Conservation (phyloP, 2,113 vertebrate genomes). For the Columba janthina region DNA sequence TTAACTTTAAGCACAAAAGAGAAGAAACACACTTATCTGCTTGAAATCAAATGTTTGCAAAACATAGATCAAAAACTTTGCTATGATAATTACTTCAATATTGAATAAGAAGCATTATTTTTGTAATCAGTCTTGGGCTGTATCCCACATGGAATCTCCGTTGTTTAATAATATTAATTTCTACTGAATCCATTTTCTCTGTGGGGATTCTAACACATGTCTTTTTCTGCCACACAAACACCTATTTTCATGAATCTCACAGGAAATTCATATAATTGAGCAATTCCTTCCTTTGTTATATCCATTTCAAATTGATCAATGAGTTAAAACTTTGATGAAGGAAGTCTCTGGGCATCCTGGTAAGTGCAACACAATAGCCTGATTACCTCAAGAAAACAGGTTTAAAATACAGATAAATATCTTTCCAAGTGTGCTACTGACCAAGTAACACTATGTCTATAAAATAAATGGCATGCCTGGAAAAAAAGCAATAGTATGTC, state of each 20-base stretch:
- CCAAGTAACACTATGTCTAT: not conserved
- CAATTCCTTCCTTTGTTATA: not conserved
- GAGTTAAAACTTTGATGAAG: constrained; percentile 14
- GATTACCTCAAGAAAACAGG: not conserved
- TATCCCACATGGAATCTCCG: not conserved
- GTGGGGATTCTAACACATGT: not conserved
- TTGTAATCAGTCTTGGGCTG: not conserved
- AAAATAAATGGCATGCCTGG: not conserved
- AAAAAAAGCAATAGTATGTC: not conserved
- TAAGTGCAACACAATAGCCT: not conserved
- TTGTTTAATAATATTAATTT: not conserved
- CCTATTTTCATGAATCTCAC: not conserved
- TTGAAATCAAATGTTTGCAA: not conserved
- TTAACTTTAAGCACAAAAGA: not conserved
- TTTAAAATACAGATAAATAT: not conserved
- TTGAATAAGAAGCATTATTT: not conserved
- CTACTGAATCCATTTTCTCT: not conserved
- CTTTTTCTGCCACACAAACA: not conserved
- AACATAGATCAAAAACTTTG: not conserved
- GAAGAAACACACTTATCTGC: not conserved
- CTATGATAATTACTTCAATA: not conserved
- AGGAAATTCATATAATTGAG: not conserved
- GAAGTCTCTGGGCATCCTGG: not conserved
- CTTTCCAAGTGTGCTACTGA: not conserved
- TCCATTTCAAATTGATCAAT: not conserved